Base-by-base conservation (phyloP, 2,888 invertebrate genomes). In the Itoplectis maculator region DNA sequence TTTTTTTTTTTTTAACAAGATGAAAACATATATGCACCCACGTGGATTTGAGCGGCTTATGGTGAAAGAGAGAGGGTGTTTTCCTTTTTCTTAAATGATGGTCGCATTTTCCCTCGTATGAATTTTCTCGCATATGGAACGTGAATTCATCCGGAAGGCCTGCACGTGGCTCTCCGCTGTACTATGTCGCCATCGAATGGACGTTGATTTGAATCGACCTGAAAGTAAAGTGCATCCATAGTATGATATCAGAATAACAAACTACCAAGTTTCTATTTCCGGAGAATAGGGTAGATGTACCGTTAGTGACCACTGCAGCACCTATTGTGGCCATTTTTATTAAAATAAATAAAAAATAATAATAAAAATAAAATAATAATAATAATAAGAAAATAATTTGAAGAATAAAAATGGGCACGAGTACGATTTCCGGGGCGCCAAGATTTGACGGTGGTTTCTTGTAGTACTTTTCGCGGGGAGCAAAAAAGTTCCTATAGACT, bases 251-350 rank as follows among this genome's bases (percentile, higher is more conserved):
- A 7, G 56, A 45, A 29, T 56, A 56, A 56, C 15, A 56, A 70
- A 23, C 94, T 95, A 95, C 65, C 95, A 95, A 90, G 95, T 96
- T 75, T 96, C 8, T 42, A 29, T 42, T 40, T 45, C 23, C 37
- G 47, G 54, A 35, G n/a, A 56, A 37, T 51, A n/a, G n/a, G n/a
- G n/a, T n/a, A n/a, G n/a, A n/a, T n/a, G n/a, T n/a, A n/a, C n/a
- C n/a, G n/a, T n/a, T n/a, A n/a, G n/a, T n/a, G n/a, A n/a, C n/a
- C n/a, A n/a, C n/a, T n/a, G n/a, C n/a, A n/a, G n/a, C n/a, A n/a
- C n/a, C n/a, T n/a, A n/a, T n/a, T n/a, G n/a, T n/a, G n/a, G n/a
- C n/a, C n/a, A n/a, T n/a, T n/a, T n/a, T n/a, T n/a, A n/a, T n/a
- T n/a, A n/a, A n/a, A n/a, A n/a, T n/a, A n/a, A n/a, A n/a, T n/a